Evolutionary conservation across 1,140 invertebrate genomes (phyloP).

Genomic region (Rhizoglyphus robini): DNA sequence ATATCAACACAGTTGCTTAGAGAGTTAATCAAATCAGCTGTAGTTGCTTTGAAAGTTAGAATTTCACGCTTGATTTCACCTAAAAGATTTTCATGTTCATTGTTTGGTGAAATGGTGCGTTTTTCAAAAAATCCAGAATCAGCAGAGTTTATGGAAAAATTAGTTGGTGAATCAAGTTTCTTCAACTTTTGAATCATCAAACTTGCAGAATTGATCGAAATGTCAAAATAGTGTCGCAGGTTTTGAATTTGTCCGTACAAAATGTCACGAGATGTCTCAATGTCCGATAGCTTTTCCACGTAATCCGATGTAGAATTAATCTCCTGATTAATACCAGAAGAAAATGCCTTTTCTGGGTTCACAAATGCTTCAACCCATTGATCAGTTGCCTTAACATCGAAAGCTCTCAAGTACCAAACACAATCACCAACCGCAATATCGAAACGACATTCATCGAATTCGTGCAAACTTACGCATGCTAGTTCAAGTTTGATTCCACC

Average conservation of each 20-base stretch:
- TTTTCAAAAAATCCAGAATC: no score
- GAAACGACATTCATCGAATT: constrained; percentile 94
- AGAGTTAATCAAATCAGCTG: no score
- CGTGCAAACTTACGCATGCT: constrained; percentile 86
- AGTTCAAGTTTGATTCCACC: constrained; percentile 86
- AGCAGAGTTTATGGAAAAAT: no score
- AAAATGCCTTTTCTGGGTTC: no score
- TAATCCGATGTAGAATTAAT: constrained; percentile 64
- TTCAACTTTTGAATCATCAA: constrained; percentile 4
- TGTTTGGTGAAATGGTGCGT: no score
- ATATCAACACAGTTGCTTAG: no score
- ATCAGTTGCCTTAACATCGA: constrained; percentile 70
- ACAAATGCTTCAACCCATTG: constrained; percentile 88
- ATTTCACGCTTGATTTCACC: no score
- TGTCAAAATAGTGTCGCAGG: constrained; percentile 20
- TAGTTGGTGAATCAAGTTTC: no score
- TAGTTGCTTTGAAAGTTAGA: no score
- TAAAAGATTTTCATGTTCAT: no score
- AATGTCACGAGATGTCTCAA: constrained; percentile 87
- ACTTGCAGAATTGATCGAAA: not conserved
- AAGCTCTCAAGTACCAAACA: constrained; percentile 88
- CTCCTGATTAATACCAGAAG: no score
- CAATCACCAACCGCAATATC: constrained; percentile 95
- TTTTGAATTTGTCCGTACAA: constrained; percentile 53
- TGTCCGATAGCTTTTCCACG: constrained; percentile 79